Conservation (phyloP, 1,140 invertebrate genomes). For the Globodera rostochiensis region DNA sequence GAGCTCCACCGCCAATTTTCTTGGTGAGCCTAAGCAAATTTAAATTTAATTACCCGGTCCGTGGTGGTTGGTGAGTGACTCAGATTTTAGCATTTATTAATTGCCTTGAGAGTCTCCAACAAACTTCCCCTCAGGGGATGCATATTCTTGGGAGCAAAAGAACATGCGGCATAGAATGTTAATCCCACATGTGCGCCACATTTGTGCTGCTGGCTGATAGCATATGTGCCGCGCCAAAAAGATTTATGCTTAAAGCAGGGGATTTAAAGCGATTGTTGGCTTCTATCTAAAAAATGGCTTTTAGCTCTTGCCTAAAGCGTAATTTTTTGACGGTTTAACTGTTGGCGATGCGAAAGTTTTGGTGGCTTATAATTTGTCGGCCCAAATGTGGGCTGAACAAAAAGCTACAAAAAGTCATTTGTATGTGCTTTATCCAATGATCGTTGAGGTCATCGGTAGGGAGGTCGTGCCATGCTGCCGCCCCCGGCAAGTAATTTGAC, state of each 20-base stretch:
- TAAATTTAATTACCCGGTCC: neutral
- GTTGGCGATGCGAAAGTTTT: neutral
- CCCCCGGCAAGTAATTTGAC: neutral
- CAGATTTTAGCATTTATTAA: neutral
- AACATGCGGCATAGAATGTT: neutral
- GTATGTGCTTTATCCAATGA: too few relatives aligned
- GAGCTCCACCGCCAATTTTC: constrained; percentile 25
- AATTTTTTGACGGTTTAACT: neutral
- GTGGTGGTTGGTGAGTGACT: neutral
- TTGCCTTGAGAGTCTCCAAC: neutral
- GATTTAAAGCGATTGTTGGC: too few relatives aligned
- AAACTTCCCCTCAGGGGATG: neutral
- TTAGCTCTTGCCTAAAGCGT: too few relatives aligned
- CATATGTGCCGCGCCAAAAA: too few relatives aligned
- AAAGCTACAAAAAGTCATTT: neutral
- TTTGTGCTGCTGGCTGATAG: too few relatives aligned
- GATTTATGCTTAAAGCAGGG: too few relatives aligned
- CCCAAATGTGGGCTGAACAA: neutral
- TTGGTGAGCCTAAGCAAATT: constrained; percentile 10
- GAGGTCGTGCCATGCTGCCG: neutral
- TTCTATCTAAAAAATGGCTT: too few relatives aligned
- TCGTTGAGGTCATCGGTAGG: neutral
- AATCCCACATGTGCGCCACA: neutral
- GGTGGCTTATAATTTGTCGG: neutral
- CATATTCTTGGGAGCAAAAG: neutral